Percentiles rank a stretch among this genome's conserved stretches.
phyloP scores from a whole-genome alignment of 2,888 invertebrate genomes.

The Phorcus lineatus region DNA sequence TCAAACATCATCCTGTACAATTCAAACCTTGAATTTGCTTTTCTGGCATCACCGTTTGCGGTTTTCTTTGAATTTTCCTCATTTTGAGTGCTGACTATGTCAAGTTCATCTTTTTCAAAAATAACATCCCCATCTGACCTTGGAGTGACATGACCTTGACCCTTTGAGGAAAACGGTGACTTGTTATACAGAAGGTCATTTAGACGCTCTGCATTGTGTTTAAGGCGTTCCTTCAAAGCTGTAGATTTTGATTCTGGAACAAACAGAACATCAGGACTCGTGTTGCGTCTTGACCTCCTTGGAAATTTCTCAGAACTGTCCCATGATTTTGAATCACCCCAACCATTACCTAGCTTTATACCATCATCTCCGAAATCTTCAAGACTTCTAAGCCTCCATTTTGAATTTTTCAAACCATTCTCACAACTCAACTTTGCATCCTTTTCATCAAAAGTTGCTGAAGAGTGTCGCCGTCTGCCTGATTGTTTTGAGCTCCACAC shows the following conservation, averaged over 20 bases:
- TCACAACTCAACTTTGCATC: too few relatives aligned
- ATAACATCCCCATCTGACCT: neutral
- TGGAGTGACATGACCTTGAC: neutral
- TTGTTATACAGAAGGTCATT: constrained; percentile 43
- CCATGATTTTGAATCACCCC: too few relatives aligned
- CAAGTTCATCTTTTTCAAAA: neutral
- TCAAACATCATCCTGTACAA: neutral
- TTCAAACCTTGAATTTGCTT: neutral
- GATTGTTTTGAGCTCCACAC: too few relatives aligned
- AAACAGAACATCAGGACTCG: neutral
- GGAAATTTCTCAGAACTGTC: too few relatives aligned
- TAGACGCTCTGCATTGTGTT: constrained; percentile 38
- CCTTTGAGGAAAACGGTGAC: constrained; percentile 28
- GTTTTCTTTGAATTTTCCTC: neutral
- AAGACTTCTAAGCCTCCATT: too few relatives aligned
- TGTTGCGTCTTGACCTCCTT: neutral
- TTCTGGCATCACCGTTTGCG: neutral
- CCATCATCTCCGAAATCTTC: too few relatives aligned
- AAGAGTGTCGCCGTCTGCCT: too few relatives aligned
- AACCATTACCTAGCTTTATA: too few relatives aligned
- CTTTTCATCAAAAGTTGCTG: too few relatives aligned
- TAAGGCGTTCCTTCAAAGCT: constrained; percentile 1
- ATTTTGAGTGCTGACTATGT: neutral
- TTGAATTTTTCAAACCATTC: too few relatives aligned
- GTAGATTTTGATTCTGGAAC: neutral